phyloP scores from a whole-genome alignment of 1,140 invertebrate species.

The Drosophila willistoni region DNA sequence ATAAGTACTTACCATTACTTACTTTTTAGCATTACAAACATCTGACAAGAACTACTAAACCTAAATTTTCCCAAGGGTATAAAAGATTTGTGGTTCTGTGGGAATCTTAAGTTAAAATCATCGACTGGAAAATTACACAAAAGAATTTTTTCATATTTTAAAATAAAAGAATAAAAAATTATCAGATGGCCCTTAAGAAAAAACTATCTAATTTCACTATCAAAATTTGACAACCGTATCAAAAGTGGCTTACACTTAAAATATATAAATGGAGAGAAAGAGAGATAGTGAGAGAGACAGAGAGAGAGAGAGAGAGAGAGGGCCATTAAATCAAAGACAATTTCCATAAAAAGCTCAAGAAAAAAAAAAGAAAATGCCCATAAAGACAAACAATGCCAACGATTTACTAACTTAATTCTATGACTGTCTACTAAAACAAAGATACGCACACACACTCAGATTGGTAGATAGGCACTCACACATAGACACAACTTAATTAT shows the following conservation, averaged over 20 bases:
- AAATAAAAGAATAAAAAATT: background rate
- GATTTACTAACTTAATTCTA: conserved; percentile 63
- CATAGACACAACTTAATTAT: conserved; percentile 45
- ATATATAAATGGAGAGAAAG: background rate
- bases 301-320: background rate
- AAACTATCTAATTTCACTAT: conserved; percentile 7
- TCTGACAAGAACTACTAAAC: background rate
- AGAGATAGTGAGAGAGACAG: background rate
- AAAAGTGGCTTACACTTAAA: background rate
- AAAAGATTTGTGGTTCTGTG: background rate
- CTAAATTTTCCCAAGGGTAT: background rate
- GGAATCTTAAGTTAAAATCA: background rate
- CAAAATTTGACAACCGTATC: conserved; percentile 3
- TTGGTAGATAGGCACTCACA: conserved; percentile 20
- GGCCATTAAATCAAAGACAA: conserved; percentile 9
- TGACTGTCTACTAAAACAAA: conserved; percentile 18
- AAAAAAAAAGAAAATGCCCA: background rate
- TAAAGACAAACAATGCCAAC: conserved; percentile 43
- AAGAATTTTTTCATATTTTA: background rate
- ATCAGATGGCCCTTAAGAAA: background rate
- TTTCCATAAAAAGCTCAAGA: conserved; percentile 6
- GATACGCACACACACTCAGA: conserved; percentile 24
- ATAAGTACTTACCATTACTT: no score
- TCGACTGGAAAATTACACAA: conserved; percentile 2
- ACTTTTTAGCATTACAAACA: background rate